phyloP scores from a whole-genome alignment of 2,888 invertebrate genomes.

The Linnaemya tessellans region DNA sequence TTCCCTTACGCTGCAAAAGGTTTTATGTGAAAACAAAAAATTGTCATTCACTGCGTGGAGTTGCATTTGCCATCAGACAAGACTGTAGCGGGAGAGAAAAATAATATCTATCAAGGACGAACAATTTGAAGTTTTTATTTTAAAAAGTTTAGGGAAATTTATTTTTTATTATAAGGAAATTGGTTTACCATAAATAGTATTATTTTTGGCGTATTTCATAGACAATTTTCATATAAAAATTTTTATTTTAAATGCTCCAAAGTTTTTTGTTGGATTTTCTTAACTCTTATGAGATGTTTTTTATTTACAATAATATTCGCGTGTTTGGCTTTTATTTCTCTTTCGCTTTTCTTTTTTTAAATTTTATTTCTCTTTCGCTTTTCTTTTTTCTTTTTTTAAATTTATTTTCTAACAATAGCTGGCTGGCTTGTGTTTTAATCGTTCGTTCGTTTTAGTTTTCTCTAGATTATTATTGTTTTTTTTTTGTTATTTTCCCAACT shows the following conservation, averaged over 20 bases:
- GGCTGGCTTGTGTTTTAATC: slow-evolving; percentile 25
- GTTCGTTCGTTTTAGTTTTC: slow-evolving; percentile 12
- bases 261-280: neutral
- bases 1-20: too few relatives aligned
- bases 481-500: slow-evolving; percentile 51
- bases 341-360: neutral
- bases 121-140: too few relatives aligned
- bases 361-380: slow-evolving; percentile 6
- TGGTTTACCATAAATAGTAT: too few relatives aligned
- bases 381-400: slow-evolving; percentile 1
- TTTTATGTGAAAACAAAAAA: too few relatives aligned
- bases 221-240: neutral
- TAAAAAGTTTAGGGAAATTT: too few relatives aligned
- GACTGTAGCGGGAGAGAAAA: too few relatives aligned
- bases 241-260: neutral
- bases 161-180: too few relatives aligned
- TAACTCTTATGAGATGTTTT: slow-evolving; percentile 57
- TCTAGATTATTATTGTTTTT: slow-evolving; percentile 22
- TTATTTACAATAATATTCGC: slow-evolving; percentile 59
- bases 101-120: too few relatives aligned
- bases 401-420: slow-evolving; percentile 36
- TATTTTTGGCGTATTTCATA: too few relatives aligned
- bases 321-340: slow-evolving; percentile 42
- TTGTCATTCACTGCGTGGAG: too few relatives aligned
- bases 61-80: too few relatives aligned